These are phyloP conservation scores for Mesorhabditis spiculigera DNA, from an alignment of 2,888 invertebrate species.

Conservation along the genomic window DNA sequence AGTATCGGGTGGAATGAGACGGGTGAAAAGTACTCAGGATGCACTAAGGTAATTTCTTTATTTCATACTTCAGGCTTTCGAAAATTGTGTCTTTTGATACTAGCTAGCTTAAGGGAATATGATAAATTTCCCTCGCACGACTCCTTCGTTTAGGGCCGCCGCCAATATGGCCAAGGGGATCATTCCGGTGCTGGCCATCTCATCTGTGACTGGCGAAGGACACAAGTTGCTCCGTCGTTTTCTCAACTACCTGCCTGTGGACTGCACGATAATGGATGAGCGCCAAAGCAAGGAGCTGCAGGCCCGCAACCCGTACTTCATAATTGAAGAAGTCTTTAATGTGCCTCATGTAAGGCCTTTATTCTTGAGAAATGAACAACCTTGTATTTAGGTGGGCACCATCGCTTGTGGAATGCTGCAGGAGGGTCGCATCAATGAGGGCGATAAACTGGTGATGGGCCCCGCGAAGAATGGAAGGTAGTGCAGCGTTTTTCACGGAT, in stretches of 20 bases:
- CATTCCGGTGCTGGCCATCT: conserved; percentile 68
- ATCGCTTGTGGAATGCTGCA: conserved; percentile 65
- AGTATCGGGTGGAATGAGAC: conserved; percentile 23
- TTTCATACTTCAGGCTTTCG: not conserved
- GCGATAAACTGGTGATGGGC: conserved; percentile 65
- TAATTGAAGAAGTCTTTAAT: conserved; percentile 79
- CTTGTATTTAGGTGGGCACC: conserved; percentile 35
- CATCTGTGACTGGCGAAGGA: conserved; percentile 83
- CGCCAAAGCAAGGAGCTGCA: conserved; percentile 23
- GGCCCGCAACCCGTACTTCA: conserved; percentile 65
- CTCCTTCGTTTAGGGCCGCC: conserved; percentile 67
- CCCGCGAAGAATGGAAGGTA: conserved; percentile 55
- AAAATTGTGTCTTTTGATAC: too few relatives aligned
- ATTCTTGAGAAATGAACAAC: not conserved
- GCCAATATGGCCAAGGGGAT: conserved; percentile 65
- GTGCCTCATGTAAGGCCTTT: conserved; percentile 66
- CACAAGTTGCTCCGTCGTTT: not conserved
- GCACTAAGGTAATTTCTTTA: conserved; percentile 26
- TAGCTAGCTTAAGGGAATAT: too few relatives aligned
- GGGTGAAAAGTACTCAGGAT: conserved; percentile 41
- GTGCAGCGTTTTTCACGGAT: not conserved
- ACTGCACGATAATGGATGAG: not conserved
- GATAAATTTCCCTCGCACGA: too few relatives aligned
- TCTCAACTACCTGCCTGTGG: not conserved
- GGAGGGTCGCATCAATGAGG: conserved; percentile 81